A percentile compares a stretch with the other conserved stretches of the same genome.
Evolutionary conservation across 2,888 invertebrate genomes (phyloP).

Genomic region (Tromatobia lineatoria): DNA sequence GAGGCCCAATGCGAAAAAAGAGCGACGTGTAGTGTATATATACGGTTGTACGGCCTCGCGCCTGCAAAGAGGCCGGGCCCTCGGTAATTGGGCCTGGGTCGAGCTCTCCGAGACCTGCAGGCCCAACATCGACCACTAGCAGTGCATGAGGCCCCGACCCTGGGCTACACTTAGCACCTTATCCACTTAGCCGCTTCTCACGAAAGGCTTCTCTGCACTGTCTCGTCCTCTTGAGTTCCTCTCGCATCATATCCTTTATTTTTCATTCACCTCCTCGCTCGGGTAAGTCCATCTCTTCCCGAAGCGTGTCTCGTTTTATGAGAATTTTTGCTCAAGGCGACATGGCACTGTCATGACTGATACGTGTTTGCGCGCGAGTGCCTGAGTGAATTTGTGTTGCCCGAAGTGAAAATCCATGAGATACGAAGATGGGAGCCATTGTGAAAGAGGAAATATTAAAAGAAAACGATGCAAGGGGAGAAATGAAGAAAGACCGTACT

Average conservation of each 20-base stretch:
- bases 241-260: slow-evolving; percentile 43
- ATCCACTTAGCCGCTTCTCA: slow-evolving; percentile 84
- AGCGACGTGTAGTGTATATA: not conserved
- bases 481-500: slow-evolving; percentile 52
- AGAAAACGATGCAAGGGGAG: slow-evolving; percentile 26
- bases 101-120: slow-evolving; percentile 63
- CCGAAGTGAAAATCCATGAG: slow-evolving; percentile 66
- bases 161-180: slow-evolving; percentile 84
- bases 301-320: slow-evolving; percentile 82
- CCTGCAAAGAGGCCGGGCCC: slow-evolving; percentile 48
- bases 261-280: slow-evolving; percentile 48
- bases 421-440: slow-evolving; percentile 28
- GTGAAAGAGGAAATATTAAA: slow-evolving; percentile 48
- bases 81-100: slow-evolving; percentile 75
- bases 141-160: slow-evolving; percentile 59
- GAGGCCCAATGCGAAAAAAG: slow-evolving; percentile 6
- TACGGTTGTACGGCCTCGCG: not conserved
- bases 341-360: slow-evolving; percentile 82
- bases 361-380: slow-evolving; percentile 23
- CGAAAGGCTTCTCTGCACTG: slow-evolving; percentile 77
- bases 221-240: slow-evolving; percentile 66
- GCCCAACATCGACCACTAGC: slow-evolving; percentile 58
- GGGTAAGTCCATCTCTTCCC: slow-evolving; percentile 71
- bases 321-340: slow-evolving; percentile 82
- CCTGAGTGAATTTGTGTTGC: slow-evolving; percentile 28